Evolutionary conservation across 2,888 invertebrate genomes (phyloP).

Genomic region (Electrophaes corylata): DNA sequence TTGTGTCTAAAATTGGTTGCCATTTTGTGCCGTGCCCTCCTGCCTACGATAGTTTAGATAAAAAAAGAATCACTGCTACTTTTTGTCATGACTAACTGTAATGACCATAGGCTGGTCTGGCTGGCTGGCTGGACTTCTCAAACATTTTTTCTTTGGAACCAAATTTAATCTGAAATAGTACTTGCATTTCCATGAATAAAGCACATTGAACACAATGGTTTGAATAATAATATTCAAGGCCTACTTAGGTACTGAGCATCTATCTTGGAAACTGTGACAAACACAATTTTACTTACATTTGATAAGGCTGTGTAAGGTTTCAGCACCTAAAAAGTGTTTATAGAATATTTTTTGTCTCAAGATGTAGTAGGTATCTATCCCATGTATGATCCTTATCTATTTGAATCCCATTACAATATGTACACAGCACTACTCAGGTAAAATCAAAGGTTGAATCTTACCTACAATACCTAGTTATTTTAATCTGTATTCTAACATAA

Average conservation of each 20-base stretch:
- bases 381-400: neutral
- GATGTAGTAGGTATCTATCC: too few species aligned
- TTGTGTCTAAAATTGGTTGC: constrained; percentile 77
- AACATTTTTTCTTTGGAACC: constrained; percentile 32
- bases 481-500: neutral
- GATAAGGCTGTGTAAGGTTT: neutral
- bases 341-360: too few species aligned
- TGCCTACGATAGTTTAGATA: constrained; percentile 78
- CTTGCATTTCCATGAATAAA: constrained; percentile 25
- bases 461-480: neutral
- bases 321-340: neutral
- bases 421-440: neutral
- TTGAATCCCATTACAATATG: neutral
- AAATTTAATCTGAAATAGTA: constrained; percentile 15
- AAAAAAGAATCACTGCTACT: constrained; percentile 73
- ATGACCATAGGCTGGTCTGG: constrained; percentile 43
- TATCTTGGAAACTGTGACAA: constrained; percentile 29
- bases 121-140: constrained; percentile 40
- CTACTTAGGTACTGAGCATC: constrained; percentile 45
- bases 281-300: constrained; percentile 20
- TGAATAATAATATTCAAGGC: constrained; percentile 46
- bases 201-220: constrained; percentile 26
- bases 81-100: constrained; percentile 61
- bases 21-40: constrained; percentile 81
- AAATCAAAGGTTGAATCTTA: neutral